Base-by-base conservation (phyloP, 2,113 vertebrate genomes). In the Rostratula benghalensis region DNA sequence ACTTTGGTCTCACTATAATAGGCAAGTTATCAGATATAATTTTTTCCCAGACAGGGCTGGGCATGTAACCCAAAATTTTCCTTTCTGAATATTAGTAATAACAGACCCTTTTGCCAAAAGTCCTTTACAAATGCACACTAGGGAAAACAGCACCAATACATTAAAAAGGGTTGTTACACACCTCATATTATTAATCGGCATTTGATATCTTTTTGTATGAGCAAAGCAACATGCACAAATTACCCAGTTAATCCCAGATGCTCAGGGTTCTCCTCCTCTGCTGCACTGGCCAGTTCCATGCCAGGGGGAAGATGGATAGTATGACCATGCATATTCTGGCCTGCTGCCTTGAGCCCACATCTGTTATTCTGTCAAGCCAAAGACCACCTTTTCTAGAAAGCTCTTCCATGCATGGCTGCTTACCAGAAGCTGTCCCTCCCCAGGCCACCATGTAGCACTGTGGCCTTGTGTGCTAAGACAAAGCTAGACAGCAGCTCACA, bases 311-410 rank as follows among this genome's bases (percentile, higher is more conserved):
- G 13, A 64, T 5, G 10, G 24, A 54, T 51, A 35, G 15, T 8
- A 21, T 0, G 8, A 33, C 18, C 16, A 35, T 48, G 30, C 0
- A 0, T 18, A 2, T 9, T 10, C 19, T 45, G 54, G n/a, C 30
- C 27, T 51, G n/a, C 48, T 93, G 53, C 30, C 71, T 73, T 0
- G 0, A 83, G 57, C 39, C 43, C 74, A 35, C 13, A 35, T 21
- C 1, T 30, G 28, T 24, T 31, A 21, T 23, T 68, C 30, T 30
- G 8, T 13, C 22, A 57, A 4, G 2, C 16, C 70, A 39, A 70
- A 65, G 21, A 56, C 4, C 19, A 56, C 21, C 16, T 65, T 78
- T 64, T 46, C 63, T 22, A 30, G 54, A 16, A 69, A 67, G 35
- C 9, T 90, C 51, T 83, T 86, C 46, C 61, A 75, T 2, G 3